A percentile compares a stretch with the other conserved stretches of the same genome.
Conservation (phyloP, 2,888 invertebrate genomes). For the Ecliptopera silaceata region DNA sequence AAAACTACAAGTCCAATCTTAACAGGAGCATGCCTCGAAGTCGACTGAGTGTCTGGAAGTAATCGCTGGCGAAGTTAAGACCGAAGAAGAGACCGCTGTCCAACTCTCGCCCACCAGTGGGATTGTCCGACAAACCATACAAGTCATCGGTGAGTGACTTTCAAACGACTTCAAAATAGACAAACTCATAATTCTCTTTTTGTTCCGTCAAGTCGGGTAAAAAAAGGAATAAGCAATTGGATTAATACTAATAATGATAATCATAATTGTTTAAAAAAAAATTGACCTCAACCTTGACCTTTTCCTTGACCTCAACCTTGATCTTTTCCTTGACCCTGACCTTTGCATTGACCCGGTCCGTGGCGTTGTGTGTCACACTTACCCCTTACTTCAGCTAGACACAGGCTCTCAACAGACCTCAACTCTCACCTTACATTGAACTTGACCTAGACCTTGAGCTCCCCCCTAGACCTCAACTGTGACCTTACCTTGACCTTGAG, state of each 20-base stretch:
- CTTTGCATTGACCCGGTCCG: slow-evolving; percentile 51
- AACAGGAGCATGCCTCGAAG: slow-evolving; percentile 65
- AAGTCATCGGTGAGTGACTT: slow-evolving; percentile 47
- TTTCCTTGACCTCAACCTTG: neutral
- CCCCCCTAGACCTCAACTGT: too few relatives aligned
- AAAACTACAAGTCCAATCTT: too few relatives aligned
- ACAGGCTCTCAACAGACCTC: too few relatives aligned
- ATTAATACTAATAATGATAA: too few relatives aligned
- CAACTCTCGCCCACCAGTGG: slow-evolving; percentile 74
- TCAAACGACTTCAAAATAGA: too few relatives aligned
- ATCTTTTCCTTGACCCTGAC: neutral
- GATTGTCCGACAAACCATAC: slow-evolving; percentile 55
- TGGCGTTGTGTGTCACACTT: too few relatives aligned
- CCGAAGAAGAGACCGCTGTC: slow-evolving; percentile 55
- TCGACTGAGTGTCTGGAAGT: slow-evolving; percentile 63
- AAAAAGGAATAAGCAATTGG: too few relatives aligned
- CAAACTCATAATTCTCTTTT: too few relatives aligned
- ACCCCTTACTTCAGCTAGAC: too few relatives aligned
- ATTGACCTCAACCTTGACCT: neutral
- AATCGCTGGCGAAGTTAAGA: slow-evolving; percentile 57
- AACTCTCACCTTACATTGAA: too few relatives aligned
- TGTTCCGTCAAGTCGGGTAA: too few relatives aligned
- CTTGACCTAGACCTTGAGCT: neutral
- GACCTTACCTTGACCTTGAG: neutral
- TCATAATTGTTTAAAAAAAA: too few relatives aligned